A percentile compares a stretch with the other conserved stretches of the same genome.
phyloP scores from a whole-genome alignment of 1,140 invertebrate species.

The Amyelois transitella region DNA sequence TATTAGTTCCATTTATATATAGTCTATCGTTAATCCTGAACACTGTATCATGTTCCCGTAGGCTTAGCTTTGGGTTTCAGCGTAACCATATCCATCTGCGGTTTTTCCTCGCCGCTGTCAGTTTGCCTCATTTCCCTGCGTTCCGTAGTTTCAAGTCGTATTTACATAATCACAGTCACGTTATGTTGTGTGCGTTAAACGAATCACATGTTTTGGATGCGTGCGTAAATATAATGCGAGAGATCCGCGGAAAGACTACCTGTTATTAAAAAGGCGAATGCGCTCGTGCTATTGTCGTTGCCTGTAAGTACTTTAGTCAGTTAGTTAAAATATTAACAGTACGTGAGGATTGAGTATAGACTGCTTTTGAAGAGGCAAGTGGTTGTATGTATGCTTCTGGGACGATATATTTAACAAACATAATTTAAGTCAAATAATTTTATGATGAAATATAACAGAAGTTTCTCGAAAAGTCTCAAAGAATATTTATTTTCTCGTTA shows the following conservation, averaged over 20 bases:
- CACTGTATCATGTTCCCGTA: neutral
- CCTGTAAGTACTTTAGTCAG: no score
- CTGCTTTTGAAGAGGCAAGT: no score
- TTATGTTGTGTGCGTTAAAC: neutral
- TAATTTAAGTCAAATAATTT: no score
- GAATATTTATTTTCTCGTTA: no score
- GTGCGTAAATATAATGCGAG: conserved; percentile 4
- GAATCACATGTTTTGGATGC: conserved; percentile 3
- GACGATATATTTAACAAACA: no score
- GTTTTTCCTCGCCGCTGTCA: conserved; percentile 23
- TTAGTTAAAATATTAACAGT: no score
- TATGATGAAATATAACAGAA: no score
- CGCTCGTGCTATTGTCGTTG: no score
- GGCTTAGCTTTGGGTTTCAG: neutral
- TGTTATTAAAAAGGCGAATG: neutral
- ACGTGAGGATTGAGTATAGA: no score
- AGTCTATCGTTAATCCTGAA: neutral
- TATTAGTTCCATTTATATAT: neutral
- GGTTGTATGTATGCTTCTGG: no score
- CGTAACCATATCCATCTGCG: conserved; percentile 16
- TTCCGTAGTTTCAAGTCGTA: conserved; percentile 26
- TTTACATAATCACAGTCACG: conserved; percentile 23
- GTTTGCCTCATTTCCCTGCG: conserved; percentile 24
- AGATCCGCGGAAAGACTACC: neutral
- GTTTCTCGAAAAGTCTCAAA: no score